Base-by-base conservation (phyloP, 2,888 invertebrate genomes). In the Cosmorhoe ocellata region DNA sequence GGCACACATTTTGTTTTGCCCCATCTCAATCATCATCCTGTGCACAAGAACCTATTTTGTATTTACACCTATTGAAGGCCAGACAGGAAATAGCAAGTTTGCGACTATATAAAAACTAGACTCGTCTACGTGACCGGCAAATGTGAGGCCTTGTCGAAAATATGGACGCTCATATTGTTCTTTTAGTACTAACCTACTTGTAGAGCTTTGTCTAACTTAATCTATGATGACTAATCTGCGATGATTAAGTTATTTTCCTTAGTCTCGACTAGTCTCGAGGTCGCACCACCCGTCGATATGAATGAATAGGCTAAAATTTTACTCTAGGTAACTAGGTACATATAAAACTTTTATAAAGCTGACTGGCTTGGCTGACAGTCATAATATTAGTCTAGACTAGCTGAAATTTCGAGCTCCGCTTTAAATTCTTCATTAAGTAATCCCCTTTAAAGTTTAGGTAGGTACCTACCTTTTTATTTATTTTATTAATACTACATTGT, bases 111-210 rank as follows among this genome's bases (percentile, higher is more conserved):
- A 74, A 74, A 74, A 75, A 72, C 64, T 58, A 46, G 54, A 58
- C 68, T 61, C 57, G 60, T 58, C 49, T 78, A 83, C 84, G 84
- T 83, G 84, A 83, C 79, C 64, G 58, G 78, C 68, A 70, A 71
- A 61, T 70, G 58, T 67, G 73, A 73, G 61, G 61, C 56, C 60
- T 68, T 67, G 69, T 69, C 75, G 70, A 77, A 71, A 75, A 70
- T 67, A 63, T 59, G 62, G 62, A 55, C 47, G 56, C 42, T 42
- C 42, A n/a, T 42, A 51, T 28, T 28, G 38, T 43, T 49, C 31
- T 12, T 11, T 13, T 32, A 32, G 7, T 12, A 18, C 18, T 18
- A 18, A 18, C 18, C 18, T 18, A 18, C 18, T 18, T 18, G 18
- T 18, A 4, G 18, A 18, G 4, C 18, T 18, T n/a, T 18, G 18